Base-by-base conservation (phyloP, 1,140 invertebrate genomes). In the Capitella teleta region DNA sequence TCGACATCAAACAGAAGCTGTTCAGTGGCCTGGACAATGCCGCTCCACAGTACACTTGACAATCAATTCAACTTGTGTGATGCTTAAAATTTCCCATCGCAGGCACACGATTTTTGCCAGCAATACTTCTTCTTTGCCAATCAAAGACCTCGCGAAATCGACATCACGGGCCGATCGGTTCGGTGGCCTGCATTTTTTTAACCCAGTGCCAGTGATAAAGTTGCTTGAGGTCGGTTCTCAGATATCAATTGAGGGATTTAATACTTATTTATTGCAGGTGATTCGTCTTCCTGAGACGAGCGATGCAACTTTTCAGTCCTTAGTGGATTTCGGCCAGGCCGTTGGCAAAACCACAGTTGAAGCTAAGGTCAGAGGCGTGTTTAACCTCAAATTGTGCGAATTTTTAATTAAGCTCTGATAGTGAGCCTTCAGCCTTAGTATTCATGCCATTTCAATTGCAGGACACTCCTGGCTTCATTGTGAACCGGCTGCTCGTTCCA, bases 141-240 rank as follows among this genome's bases (percentile, higher is more conserved):
- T 92, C 56, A 76, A 74, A 49, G 86, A 91, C 58, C 91, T 94
- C 60, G 80, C 83, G n/a, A 54, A 58, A 46, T 61, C 80, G 14
- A 74, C 77, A 19, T 55, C 70, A 16, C 60, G 78, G 43, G 60
- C 68, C 53, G 76, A 80, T 54, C 64, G 74, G 55, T 88, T 88
- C 72, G 85, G 81, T 41, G 87, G 87, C 5, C 74, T 92, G 10
- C 88, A 93, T 73, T 93, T 92, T 70, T 93, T 93, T 70, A 92
- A 91, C 71, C 89, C 89, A 8, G 89, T 74, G 1, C 86, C 87
- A 1, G 78, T 92, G 25, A 92, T 93, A 87, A 87, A 88, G 63
- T 72, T 93, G 0, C 67, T 93, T 5, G 88, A 92, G 74, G 75
- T 79, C 49, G 56, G 55, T 57, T n/a, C n/a, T n/a, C n/a, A 24